Evolutionary conservation across 2,797 vertebrate species (phyloP).

Genomic region (Mus caroli): DNA sequence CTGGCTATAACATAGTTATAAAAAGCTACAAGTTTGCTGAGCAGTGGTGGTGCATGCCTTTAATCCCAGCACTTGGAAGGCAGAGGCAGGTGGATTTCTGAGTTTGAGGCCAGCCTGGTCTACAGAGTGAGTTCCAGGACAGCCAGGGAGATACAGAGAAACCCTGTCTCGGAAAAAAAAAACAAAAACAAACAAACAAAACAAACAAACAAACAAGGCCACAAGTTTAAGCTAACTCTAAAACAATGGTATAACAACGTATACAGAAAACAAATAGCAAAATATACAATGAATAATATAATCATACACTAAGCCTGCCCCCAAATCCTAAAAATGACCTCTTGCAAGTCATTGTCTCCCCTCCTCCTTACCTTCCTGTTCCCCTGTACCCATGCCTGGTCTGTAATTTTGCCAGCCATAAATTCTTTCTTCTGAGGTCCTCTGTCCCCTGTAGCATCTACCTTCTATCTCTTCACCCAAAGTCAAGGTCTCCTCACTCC

Average conservation of each 20-base stretch:
- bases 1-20: neutral
- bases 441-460: neutral
- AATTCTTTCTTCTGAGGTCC: neutral
- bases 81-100: too few relatives aligned
- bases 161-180: too few relatives aligned
- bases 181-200: too few relatives aligned
- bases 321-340: neutral
- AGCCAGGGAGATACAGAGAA: too few relatives aligned
- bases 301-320: neutral
- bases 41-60: too few relatives aligned
- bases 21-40: neutral
- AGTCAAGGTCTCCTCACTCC: neutral
- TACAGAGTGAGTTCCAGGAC: too few relatives aligned
- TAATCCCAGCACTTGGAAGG: too few relatives aligned
- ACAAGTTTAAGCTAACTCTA: neutral
- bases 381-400: neutral
- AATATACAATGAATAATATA: neutral
- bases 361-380: neutral
- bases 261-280: neutral
- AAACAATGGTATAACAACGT: neutral
- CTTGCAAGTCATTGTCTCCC: neutral
- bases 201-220: neutral
- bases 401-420: neutral
- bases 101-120: too few relatives aligned
- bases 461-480: slow-evolving; percentile 10